Base-by-base conservation (phyloP, 1,140 invertebrate genomes). In the Drosophila kikkawai region DNA sequence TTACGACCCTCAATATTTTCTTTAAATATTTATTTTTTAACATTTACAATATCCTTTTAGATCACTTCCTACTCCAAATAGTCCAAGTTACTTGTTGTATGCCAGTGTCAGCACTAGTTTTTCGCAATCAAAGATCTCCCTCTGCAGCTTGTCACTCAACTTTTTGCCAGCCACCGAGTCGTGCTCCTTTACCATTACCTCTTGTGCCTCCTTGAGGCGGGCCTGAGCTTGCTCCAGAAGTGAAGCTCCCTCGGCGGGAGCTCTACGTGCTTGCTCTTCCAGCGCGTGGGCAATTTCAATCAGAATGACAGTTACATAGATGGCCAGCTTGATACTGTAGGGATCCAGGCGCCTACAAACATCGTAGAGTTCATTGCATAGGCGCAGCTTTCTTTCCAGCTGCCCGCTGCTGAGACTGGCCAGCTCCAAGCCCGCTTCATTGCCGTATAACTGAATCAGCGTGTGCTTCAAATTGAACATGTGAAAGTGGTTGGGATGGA, bases 401-500 rank as follows among this genome's bases (percentile, higher is more conserved):
- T 94, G 93, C 65, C 95, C 94, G 32, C 94, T 93, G 1, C 94
- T 93, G 4, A 95, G 76, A 12, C 95, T 86, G n/a, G 90, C 75
- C n/a, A 94, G 90, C 58, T 94, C 93, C 76, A 95, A 95, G 29
- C 94, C 95, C 22, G 93, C 91, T 74, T 96, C 95, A 68, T 95
- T 94, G 13, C 96, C 96, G 84, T 96, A 96, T 6, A 97, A 84
- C 83, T 97, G 97, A 19, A 97, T 94, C 39, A 98, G 92, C 0
- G 96, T 96, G 92, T 98, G 97, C 79, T 96, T 96, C 13, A 97
- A 94, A 5, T 95, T 95, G 79, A 96, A 96, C 70, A 96, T 94
- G 81, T 97, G 96, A 91, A 97, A 97, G 92, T 98, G 97, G 86
- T 97, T 95, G 0, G 95, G 95, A 93, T 97, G 97, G 44, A 97